phyloP scores from a whole-genome alignment of 2,888 invertebrate species.

The Lepidocyrtoides sp. region DNA sequence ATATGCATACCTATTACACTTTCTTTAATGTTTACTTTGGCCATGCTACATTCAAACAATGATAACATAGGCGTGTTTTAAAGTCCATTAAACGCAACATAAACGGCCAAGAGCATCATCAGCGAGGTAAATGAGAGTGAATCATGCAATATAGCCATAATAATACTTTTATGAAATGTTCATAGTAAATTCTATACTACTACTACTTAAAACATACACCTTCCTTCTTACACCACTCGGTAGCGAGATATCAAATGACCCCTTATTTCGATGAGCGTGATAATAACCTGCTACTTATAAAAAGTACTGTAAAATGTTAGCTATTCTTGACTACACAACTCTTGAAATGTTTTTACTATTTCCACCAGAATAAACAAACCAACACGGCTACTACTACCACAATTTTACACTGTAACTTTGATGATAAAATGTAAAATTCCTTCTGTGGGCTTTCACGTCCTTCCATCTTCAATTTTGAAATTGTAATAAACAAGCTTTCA shows the following conservation, averaged over 20 bases:
- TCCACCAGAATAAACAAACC: slow-evolving; percentile 3
- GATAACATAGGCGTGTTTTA: not conserved
- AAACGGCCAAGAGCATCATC: slow-evolving; percentile 27
- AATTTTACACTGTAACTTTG: too few species aligned
- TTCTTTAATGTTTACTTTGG: not conserved
- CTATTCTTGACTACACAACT: too few species aligned
- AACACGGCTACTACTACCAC: not conserved
- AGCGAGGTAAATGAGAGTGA: slow-evolving; percentile 28
- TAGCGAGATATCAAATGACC: slow-evolving; percentile 27
- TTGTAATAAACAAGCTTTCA: not conserved
- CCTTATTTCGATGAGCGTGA: not conserved
- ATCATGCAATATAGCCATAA: slow-evolving; percentile 54
- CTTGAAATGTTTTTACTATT: too few species aligned
- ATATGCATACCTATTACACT: not conserved
- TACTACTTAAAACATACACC: not conserved
- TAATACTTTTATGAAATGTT: slow-evolving; percentile 15
- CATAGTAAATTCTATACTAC: not conserved
- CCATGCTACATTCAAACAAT: not conserved
- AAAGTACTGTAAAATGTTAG: too few species aligned
- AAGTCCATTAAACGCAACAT: slow-evolving; percentile 44
- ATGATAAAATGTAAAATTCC: too few species aligned
- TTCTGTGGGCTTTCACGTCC: too few species aligned
- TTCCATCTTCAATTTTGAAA: too few species aligned
- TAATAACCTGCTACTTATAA: not conserved
- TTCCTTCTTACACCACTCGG: not conserved